Percentiles rank a stretch among this genome's conserved stretches.
phyloP scores from a whole-genome alignment of 2,113 vertebrate species.

The Hymenochirus boettgeri region DNA sequence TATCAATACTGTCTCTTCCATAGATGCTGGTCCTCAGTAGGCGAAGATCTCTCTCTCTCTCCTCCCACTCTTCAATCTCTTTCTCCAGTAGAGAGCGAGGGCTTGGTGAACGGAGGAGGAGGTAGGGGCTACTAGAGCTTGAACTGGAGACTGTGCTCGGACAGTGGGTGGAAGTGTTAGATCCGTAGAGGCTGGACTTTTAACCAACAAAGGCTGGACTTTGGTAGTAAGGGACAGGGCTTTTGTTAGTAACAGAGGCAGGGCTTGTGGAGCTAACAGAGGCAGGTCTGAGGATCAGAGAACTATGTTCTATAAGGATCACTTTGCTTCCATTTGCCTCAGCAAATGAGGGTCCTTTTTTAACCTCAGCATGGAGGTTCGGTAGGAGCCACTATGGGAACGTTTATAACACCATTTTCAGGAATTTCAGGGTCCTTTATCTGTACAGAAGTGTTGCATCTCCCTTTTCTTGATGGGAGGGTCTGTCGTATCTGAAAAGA shows the following conservation, averaged over 20 bases:
- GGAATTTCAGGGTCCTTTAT: background rate
- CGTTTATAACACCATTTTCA: background rate
- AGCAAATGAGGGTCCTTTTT: conserved; percentile 41
- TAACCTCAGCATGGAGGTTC: conserved; percentile 35
- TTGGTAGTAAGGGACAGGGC: too few species aligned
- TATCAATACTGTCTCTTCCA: conserved; percentile 39
- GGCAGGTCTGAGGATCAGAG: conserved; percentile 5
- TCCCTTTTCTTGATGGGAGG: conserved; percentile 10
- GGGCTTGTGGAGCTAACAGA: background rate
- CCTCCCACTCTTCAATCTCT: conserved; percentile 63
- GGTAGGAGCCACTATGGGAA: background rate
- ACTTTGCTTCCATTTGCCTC: conserved; percentile 51
- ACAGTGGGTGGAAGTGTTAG: conserved; percentile 1
- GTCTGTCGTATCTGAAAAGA: conserved; percentile 11
- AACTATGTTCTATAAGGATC: conserved; percentile 57
- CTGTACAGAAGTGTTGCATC: background rate
- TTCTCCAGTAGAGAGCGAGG: conserved; percentile 66
- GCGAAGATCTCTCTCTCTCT: conserved; percentile 73
- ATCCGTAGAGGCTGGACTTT: conserved; percentile 39
- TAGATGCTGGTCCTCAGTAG: conserved; percentile 64
- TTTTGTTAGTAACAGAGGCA: too few species aligned
- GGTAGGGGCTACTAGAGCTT: conserved; percentile 57
- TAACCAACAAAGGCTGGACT: too few species aligned
- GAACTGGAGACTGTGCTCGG: background rate
- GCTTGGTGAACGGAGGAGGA: conserved; percentile 55